phyloP scores from a whole-genome alignment of 2,797 vertebrate species.

The Anolis apletophallus region DNA sequence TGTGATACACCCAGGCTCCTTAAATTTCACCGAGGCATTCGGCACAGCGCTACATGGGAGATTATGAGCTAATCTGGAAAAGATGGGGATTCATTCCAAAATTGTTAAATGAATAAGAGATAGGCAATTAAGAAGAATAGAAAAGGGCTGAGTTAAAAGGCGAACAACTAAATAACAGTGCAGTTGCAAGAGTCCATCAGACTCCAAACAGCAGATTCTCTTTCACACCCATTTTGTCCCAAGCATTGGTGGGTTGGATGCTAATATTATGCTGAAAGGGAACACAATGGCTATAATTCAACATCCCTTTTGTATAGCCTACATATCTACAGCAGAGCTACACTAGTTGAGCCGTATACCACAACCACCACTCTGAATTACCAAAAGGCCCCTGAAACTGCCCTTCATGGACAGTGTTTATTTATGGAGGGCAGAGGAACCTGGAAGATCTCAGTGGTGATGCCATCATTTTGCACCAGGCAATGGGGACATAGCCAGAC shows the following conservation, averaged over 20 bases:
- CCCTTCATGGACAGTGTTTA: too few species aligned
- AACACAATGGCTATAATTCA: neutral
- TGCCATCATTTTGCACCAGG: too few species aligned
- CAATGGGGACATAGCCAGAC: too few species aligned
- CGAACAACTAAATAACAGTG: neutral
- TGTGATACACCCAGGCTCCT: conserved; percentile 6
- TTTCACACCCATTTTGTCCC: neutral
- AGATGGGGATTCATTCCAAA: conserved; percentile 24
- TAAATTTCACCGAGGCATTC: conserved; percentile 29
- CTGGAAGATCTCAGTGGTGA: too few species aligned
- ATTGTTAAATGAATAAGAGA: conserved; percentile 19
- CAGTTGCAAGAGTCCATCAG: neutral
- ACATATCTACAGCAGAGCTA: too few species aligned
- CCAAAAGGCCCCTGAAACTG: too few species aligned
- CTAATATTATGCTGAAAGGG: neutral
- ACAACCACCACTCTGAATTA: too few species aligned
- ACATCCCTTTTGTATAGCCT: too few species aligned
- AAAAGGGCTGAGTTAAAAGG: neutral
- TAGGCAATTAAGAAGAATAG: neutral
- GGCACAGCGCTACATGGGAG: conserved; percentile 5
- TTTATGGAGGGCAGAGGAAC: too few species aligned
- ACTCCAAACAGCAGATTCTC: neutral
- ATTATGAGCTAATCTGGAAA: conserved; percentile 36
- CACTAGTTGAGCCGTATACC: too few species aligned
- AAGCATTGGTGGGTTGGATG: neutral